These are phyloP conservation scores for Nothocercus nigrocapillus DNA, from an alignment of 2,113 vertebrate species.

Conservation along the genomic window DNA sequence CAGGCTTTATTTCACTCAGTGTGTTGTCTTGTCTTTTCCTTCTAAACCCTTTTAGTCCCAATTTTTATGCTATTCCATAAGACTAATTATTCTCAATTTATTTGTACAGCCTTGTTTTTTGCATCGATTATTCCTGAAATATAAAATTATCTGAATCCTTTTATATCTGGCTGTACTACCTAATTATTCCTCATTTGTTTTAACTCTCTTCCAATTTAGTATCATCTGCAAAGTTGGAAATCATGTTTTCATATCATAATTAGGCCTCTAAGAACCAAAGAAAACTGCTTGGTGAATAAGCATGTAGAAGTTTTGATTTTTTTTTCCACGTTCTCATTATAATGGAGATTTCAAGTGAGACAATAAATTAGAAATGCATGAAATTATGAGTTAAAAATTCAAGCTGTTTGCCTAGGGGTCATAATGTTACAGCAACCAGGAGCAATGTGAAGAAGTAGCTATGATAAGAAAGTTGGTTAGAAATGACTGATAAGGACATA, in stretches of 20 bases:
- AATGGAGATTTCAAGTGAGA: constrained; percentile 69
- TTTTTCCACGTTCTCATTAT: constrained; percentile 48
- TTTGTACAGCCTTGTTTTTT: constrained; percentile 73
- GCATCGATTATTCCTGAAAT: constrained; percentile 76
- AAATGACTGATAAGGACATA: background rate
- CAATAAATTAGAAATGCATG: constrained; percentile 74
- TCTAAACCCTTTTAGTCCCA: constrained; percentile 5
- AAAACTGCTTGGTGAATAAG: constrained; percentile 52
- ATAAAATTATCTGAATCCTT: constrained; percentile 75
- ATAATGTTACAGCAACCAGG: constrained; percentile 17
- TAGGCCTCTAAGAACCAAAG: constrained; percentile 73
- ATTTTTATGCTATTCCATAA: constrained; percentile 54
- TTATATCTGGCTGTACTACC: constrained; percentile 78
- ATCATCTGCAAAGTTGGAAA: constrained; percentile 80
- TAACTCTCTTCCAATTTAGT: constrained; percentile 81
- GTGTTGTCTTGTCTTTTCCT: background rate
- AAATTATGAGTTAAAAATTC: constrained; percentile 61
- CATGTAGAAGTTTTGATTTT: background rate
- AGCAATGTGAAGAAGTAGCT: background rate
- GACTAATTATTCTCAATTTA: constrained; percentile 81
- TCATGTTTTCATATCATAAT: constrained; percentile 81
- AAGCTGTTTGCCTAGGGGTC: constrained; percentile 60
- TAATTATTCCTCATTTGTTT: constrained; percentile 83
- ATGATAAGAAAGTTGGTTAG: background rate
- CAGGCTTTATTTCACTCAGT: background rate